phyloP scores from a whole-genome alignment of 2,113 vertebrate genomes.

The Sorex fumeus region DNA sequence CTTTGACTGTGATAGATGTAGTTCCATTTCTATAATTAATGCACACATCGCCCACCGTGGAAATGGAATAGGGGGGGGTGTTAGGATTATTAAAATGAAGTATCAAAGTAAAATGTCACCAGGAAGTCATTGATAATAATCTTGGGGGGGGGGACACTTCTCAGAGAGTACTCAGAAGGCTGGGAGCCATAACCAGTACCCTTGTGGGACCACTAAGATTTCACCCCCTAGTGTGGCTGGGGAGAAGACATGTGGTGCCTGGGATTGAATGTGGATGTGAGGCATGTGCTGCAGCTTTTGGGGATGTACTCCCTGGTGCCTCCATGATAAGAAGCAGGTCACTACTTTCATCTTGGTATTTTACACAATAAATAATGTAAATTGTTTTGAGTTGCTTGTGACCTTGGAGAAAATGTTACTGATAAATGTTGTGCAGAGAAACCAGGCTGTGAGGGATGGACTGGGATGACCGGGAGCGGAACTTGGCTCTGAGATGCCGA shows the following conservation, averaged over 20 bases:
- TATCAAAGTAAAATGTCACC: neutral
- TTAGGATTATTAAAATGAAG: slow-evolving; percentile 44
- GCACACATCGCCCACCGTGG: neutral
- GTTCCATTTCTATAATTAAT: slow-evolving; percentile 9
- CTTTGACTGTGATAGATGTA: slow-evolving; percentile 16
- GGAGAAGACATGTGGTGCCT: too few species aligned
- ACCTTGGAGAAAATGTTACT: slow-evolving; percentile 2
- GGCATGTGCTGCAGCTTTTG: too few species aligned
- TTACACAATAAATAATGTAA: slow-evolving; percentile 45
- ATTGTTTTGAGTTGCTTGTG: neutral
- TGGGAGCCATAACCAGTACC: too few species aligned
- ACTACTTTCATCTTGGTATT: slow-evolving; percentile 29
- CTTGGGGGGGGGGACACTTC: neutral
- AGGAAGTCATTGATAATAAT: slow-evolving; percentile 43
- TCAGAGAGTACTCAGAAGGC: too few species aligned
- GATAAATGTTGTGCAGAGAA: neutral
- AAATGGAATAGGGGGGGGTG: neutral
- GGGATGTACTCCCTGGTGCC: too few species aligned
- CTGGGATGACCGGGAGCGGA: neutral
- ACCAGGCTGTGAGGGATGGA: neutral
- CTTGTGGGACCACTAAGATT: too few species aligned
- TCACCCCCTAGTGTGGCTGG: too few species aligned
- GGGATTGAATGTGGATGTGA: too few species aligned
- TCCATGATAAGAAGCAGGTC: too few species aligned
- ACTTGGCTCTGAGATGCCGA: neutral